phyloP scores from a whole-genome alignment of 2,888 invertebrate species.

The Hyppa rectilinea region DNA sequence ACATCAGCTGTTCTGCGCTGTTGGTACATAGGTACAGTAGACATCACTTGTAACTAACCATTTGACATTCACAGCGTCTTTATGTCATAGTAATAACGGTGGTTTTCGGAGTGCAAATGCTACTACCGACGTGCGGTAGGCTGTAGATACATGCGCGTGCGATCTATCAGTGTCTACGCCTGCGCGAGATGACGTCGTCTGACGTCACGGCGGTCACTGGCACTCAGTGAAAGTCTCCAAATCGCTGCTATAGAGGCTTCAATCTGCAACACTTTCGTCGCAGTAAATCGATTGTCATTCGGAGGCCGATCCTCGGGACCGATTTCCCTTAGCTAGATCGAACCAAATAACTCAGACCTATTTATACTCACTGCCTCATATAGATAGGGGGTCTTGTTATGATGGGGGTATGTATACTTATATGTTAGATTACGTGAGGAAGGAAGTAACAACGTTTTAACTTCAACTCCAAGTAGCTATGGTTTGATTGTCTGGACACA shows the following conservation, averaged over 20 bases:
- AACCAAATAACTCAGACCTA: slow-evolving; percentile 52
- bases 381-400: slow-evolving; percentile 28
- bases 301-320: slow-evolving; percentile 71
- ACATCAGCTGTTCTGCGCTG: slow-evolving; percentile 19
- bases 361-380: slow-evolving; percentile 20
- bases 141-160: slow-evolving; percentile 27
- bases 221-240: slow-evolving; percentile 85
- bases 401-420: slow-evolving; percentile 36
- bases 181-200: slow-evolving; percentile 65
- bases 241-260: slow-evolving; percentile 76
- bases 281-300: slow-evolving; percentile 85
- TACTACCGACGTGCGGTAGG: background rate
- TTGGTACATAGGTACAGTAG: background rate
- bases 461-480: slow-evolving; percentile 40
- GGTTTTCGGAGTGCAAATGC: background rate
- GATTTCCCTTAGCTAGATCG: slow-evolving; percentile 75
- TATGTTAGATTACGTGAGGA: slow-evolving; percentile 47
- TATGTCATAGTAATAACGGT: background rate
- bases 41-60: background rate
- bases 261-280: slow-evolving; percentile 87
- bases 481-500: slow-evolving; percentile 55
- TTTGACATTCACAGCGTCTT: background rate
- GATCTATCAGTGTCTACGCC: slow-evolving; percentile 54
- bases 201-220: slow-evolving; percentile 76
- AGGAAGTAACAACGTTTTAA: slow-evolving; percentile 57